Percentiles rank a stretch among this genome's conserved stretches.
These are phyloP conservation scores for Gandaritis pyraliata DNA, from an alignment of 2,888 invertebrate genomes.

Conservation along the genomic window DNA sequence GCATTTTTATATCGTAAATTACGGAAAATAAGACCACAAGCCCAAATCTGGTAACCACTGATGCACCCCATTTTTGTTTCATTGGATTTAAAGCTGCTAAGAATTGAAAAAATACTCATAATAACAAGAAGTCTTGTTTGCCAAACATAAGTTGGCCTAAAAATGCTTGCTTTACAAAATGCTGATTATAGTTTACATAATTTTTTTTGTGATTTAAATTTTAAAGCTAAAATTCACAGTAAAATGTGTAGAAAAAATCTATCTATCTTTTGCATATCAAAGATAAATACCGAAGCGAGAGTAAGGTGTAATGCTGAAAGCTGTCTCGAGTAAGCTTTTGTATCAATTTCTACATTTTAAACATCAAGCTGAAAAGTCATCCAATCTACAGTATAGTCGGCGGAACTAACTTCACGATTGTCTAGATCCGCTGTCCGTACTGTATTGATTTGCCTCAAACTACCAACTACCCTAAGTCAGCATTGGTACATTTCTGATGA, in stretches of 20 bases:
- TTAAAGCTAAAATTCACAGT: too few relatives aligned
- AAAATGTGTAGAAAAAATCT: not conserved
- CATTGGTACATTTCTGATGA: slow-evolving; percentile 43
- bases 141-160: not conserved
- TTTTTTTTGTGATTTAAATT: too few relatives aligned
- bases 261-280: slow-evolving; percentile 4
- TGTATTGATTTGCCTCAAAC: too few relatives aligned
- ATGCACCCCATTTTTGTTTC: slow-evolving; percentile 29
- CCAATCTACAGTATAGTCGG: too few relatives aligned
- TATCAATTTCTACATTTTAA: slow-evolving; percentile 14
- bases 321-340: slow-evolving; percentile 17
- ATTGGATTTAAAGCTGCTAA: not conserved
- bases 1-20: slow-evolving; percentile 31
- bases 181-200: too few relatives aligned
- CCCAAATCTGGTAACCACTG: slow-evolving; percentile 25
- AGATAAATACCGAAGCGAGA: slow-evolving; percentile 29
- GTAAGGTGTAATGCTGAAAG: slow-evolving; percentile 46
- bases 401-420: not conserved
- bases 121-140: not conserved
- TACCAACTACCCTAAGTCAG: too few relatives aligned
- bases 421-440: too few relatives aligned
- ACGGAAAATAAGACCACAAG: slow-evolving; percentile 18
- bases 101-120: not conserved
- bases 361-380: too few relatives aligned
- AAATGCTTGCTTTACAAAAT: too few relatives aligned